A percentile compares a stretch with the other conserved stretches of the same genome.
These are phyloP conservation scores for Thereva unica DNA, from an alignment of 2,888 invertebrate species.

Conservation along the genomic window DNA sequence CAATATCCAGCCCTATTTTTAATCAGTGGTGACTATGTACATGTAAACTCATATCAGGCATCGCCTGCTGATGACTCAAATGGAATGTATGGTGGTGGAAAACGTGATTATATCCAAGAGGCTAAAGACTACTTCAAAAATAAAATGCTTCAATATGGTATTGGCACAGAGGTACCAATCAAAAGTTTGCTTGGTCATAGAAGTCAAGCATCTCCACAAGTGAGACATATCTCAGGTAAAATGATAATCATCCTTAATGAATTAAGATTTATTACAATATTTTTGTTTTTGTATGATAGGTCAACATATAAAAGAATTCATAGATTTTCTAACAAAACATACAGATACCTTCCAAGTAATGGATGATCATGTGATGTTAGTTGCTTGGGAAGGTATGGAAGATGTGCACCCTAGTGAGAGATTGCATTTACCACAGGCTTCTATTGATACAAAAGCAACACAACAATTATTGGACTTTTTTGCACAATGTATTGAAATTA, in stretches of 20 bases:
- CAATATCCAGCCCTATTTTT: constrained; percentile 96
- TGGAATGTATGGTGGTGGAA: constrained; percentile 61
- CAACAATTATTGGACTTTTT: constrained; percentile 81
- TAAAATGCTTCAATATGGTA: constrained; percentile 93
- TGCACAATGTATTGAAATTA: constrained; percentile 78
- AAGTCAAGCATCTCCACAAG: constrained; percentile 95
- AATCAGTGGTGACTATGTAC: constrained; percentile 90
- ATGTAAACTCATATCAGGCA: constrained; percentile 79
- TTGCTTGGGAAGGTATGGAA: constrained; percentile 70
- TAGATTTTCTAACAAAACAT: constrained; percentile 83
- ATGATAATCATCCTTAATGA: background rate
- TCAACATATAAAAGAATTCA: constrained; percentile 92
- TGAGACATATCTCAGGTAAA: constrained; percentile 86
- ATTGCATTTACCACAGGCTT: constrained; percentile 72
- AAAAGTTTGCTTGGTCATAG: constrained; percentile 95
- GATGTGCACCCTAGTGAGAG: constrained; percentile 69
- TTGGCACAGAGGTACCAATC: constrained; percentile 94
- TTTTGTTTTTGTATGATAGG: constrained; percentile 54
- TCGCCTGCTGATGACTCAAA: constrained; percentile 64
- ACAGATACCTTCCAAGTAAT: constrained; percentile 83
- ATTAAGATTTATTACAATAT: background rate
- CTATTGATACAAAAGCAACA: constrained; percentile 82
- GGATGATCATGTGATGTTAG: constrained; percentile 82
- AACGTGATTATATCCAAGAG: constrained; percentile 90
- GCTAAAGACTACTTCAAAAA: constrained; percentile 97